A percentile compares a stretch with the other conserved stretches of the same genome.
These are phyloP conservation scores for Clusia tigrina DNA, from an alignment of 2,888 invertebrate species.

Conservation along the genomic window DNA sequence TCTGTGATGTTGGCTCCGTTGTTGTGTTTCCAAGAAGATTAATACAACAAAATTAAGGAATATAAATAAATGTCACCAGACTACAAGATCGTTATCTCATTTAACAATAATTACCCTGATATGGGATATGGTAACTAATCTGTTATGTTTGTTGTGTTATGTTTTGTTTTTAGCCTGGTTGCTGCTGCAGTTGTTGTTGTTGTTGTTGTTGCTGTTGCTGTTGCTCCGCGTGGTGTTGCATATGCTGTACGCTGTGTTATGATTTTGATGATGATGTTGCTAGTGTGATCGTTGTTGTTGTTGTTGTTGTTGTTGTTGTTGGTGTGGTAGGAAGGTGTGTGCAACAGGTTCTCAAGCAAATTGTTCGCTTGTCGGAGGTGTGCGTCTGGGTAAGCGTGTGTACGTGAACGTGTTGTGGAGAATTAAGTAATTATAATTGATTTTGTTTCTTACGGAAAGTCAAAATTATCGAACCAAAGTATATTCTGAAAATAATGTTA, in stretches of 20 bases:
- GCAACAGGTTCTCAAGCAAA: conserved; percentile 37
- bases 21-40: conserved; percentile 62
- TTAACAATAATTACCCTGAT: conserved; percentile 66
- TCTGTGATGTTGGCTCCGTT: conserved; percentile 19
- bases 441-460: too few species aligned
- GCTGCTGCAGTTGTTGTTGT: too few species aligned
- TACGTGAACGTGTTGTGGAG: conserved; percentile 30
- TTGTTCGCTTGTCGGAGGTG: conserved; percentile 22
- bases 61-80: conserved; percentile 65
- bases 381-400: conserved; percentile 28
- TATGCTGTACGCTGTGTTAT: conserved; percentile 16
- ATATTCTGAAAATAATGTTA: too few species aligned
- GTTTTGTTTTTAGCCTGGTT: conserved; percentile 15
- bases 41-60: conserved; percentile 65
- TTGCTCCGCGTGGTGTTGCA: conserved; percentile 11
- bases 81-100: conserved; percentile 65
- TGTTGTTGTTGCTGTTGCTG: conserved; percentile 5
- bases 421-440: conserved; percentile 42
- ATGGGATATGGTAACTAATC: conserved; percentile 65
- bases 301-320: conserved; percentile 8
- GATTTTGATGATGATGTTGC: conserved; percentile 7
- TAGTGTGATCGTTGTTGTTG: conserved; percentile 7
- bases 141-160: conserved; percentile 48
- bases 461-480: too few species aligned
- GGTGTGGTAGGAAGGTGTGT: conserved; percentile 32